Base-by-base conservation (phyloP, 2,888 invertebrate species). In the Rugalucina vietnamica region DNA sequence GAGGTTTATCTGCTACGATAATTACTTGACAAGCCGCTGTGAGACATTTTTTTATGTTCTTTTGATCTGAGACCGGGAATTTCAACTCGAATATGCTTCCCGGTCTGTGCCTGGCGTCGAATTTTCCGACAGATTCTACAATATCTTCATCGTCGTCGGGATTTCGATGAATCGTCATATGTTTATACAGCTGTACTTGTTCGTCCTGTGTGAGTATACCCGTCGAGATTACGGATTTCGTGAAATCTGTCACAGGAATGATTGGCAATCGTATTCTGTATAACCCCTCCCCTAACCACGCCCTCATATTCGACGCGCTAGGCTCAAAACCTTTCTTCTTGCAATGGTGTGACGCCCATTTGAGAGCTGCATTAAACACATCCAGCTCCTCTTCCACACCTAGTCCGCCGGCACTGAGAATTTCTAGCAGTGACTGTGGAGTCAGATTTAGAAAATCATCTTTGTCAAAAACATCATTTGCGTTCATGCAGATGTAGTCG, bases 291-390 rank as follows among this genome's bases (percentile, higher is more conserved):
- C 87, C 87, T 0, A 88, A 71, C 79, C 86, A 84, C 21, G 87
- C 85, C 50, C 87, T 76, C 37, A 84, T 79, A 65, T 89, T 89
- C 29, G 84, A 81, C 1, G 87, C 60, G 1, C 81, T 89, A 0
- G 85, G 76, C 49, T 86, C 84, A 70, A 82, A 82, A 3, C 85
- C 85, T 49, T 85, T 82, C 50, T 84, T 85, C 70, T 85, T 79
- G 72, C 90, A 88, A 34, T 89, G 86, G 43, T 87, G 82, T 10
- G 82, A 65, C 12, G 89, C 84, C 89, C 89, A 89, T 75, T 83
- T 82, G 18, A 89, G 37, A 0, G 86, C 86, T 8, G 89, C 89
- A 39, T 86, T 86, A 34, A 87, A 87, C 24, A 89, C 85, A 50
- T 89, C 87, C 29, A 87, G 50, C 50, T 89, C 89, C 34, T 82